Base-by-base conservation (phyloP, 2,888 invertebrate species). In the Actias luna region DNA sequence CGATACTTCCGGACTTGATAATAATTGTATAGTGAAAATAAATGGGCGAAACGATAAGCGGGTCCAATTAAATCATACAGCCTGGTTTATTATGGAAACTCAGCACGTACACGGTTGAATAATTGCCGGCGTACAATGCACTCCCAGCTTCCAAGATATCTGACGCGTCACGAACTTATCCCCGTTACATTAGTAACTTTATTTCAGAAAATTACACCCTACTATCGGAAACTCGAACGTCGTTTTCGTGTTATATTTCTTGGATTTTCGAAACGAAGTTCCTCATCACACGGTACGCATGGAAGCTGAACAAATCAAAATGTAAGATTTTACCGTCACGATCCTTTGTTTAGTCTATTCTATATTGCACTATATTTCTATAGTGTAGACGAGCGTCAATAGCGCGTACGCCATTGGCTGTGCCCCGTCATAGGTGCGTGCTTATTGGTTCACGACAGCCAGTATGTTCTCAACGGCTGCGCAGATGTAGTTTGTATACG, bases 111-210 rank as follows among this genome's bases (percentile, higher is more conserved):
- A 29, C 7, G 29, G 10, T 27, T 55, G 27, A 55, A 55, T 55
- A 55, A 55, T 25, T 50, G 46, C 10, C 29, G 29, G 5, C n/a
- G 29, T n/a, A 55, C 55, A 55, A 55, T 55, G 52, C 52, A 55
- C 29, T 55, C n/a, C 29, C 55, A 29, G 55, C 55, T 55, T 55
- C 46, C 55, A n/a, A 55, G 55, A 55, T 55, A 55, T 55, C 55
- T 55, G 55, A 55, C 55, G 55, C 29, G 55, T 55, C 55, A 55
- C 55, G 55, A 29, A 55, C 27, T 55, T 55, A 29, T 55, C 55
- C 29, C 29, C 55, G 16, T 5, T 29, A 29, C 55, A 55, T 55
- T 55, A 29, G 55, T 55, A 55, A 55, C 27, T 55, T 55, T 55
- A 29, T 55, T 55, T 55, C 0, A 55, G 29, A 29, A 7, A 27